Percentiles rank a stretch among this genome's conserved stretches.
Evolutionary conservation across 2,797 vertebrate species (phyloP).

Genomic region (Threskiornis aethiopicus): DNA sequence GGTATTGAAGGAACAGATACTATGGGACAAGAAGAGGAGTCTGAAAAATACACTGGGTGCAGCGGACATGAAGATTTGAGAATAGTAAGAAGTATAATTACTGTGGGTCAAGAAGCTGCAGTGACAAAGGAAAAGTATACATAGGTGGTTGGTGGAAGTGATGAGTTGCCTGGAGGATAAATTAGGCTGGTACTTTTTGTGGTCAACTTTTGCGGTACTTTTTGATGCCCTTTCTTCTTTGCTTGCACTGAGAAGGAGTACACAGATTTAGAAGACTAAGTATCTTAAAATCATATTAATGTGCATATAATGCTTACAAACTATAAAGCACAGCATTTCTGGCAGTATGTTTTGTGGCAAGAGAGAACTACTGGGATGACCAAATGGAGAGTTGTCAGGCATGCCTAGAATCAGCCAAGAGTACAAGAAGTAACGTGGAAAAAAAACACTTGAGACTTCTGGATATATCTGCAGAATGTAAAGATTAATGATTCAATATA

Average conservation of each 20-base stretch:
- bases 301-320: background rate
- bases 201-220: background rate
- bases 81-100: background rate
- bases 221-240: background rate
- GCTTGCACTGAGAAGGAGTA: background rate
- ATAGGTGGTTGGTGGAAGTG: background rate
- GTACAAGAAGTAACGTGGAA: background rate
- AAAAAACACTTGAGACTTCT: background rate
- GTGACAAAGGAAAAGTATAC: background rate
- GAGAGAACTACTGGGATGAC: background rate
- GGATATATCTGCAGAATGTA: conserved; percentile 8
- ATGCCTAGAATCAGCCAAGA: background rate
- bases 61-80: background rate
- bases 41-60: background rate
- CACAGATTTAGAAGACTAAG: background rate
- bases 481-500: conserved; percentile 44
- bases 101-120: background rate
- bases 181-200: background rate
- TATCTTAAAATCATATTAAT: background rate
- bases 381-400: background rate
- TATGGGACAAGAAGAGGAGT: background rate
- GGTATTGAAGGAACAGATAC: background rate
- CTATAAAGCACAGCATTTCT: background rate
- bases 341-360: background rate
- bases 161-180: background rate